These are phyloP conservation scores for Cantharis nigra DNA, from an alignment of 2,888 invertebrate species.

Conservation along the genomic window DNA sequence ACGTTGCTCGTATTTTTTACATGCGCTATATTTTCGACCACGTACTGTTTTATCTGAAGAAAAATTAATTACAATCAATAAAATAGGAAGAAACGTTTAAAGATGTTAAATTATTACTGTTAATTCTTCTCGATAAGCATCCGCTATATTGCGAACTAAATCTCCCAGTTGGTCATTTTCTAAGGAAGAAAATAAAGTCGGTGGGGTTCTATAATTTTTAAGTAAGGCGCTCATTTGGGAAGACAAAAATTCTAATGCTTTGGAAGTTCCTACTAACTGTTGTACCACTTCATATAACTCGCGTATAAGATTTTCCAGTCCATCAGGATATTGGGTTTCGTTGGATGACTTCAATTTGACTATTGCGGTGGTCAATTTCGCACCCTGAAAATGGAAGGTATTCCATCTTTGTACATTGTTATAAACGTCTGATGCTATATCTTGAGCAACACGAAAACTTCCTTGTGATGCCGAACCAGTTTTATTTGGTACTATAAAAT, in stretches of 20 bases:
- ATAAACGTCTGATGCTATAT: constrained; percentile 61
- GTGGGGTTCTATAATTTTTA: constrained; percentile 45
- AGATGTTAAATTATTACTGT: constrained; percentile 42
- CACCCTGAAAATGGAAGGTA: constrained; percentile 54
- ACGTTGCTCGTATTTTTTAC: constrained; percentile 49
- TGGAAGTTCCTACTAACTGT: constrained; percentile 37
- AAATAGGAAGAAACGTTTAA: constrained; percentile 5
- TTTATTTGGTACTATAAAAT: constrained; percentile 51
- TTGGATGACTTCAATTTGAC: constrained; percentile 44
- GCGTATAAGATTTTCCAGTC: constrained; percentile 37
- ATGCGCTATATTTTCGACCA: constrained; percentile 57
- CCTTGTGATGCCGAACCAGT: constrained; percentile 50
- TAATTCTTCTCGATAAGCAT: constrained; percentile 54
- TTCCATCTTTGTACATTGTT: constrained; percentile 61
- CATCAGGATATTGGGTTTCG: constrained; percentile 38
- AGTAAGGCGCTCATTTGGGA: constrained; percentile 47
- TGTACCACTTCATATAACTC: constrained; percentile 42
- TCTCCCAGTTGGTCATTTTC: constrained; percentile 40
- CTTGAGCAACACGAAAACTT: constrained; percentile 62
- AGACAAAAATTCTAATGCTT: constrained; percentile 41
- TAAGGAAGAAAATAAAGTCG: constrained; percentile 50
- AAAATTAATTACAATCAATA: not conserved
- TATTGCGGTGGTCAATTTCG: constrained; percentile 53
- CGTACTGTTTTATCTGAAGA: constrained; percentile 48
- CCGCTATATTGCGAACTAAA: constrained; percentile 41